A percentile compares a stretch with the other conserved stretches of the same genome.
These are phyloP conservation scores for Phalera bucephala DNA, from an alignment of 2,888 invertebrate genomes.

Conservation along the genomic window DNA sequence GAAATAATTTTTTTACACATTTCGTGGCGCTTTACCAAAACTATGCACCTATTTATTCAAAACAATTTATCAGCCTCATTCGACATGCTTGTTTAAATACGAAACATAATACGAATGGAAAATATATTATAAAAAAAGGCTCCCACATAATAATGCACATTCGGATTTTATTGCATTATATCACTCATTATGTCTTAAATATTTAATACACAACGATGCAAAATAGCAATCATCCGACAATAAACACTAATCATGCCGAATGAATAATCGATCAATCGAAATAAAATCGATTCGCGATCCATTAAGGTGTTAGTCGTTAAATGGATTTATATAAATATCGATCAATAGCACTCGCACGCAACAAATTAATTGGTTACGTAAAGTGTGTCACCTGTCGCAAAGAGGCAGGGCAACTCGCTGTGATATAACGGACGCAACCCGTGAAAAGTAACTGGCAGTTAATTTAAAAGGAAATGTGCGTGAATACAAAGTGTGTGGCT, in stretches of 20 bases:
- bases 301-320: conserved; percentile 14
- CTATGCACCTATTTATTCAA: too few species aligned
- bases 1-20: too few species aligned
- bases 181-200: too few species aligned
- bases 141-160: too few species aligned
- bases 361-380: conserved; percentile 43
- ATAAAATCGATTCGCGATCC: conserved; percentile 28
- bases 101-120: too few species aligned
- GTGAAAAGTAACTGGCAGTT: conserved; percentile 32
- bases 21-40: too few species aligned
- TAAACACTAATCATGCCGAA: conserved; percentile 4
- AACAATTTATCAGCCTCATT: too few species aligned
- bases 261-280: conserved; percentile 19
- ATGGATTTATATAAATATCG: conserved; percentile 30
- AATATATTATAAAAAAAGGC: too few species aligned
- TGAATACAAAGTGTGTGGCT: conserved; percentile 20
- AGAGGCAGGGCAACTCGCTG: conserved; percentile 23
- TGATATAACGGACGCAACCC: conserved; percentile 35
- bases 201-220: too few species aligned
- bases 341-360: conserved; percentile 25
- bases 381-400: conserved; percentile 49
- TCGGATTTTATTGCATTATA: too few species aligned
- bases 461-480: conserved; percentile 39
- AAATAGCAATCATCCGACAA: neutral
- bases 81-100: too few species aligned